phyloP scores from a whole-genome alignment of 92 coral and sea anemone genomes.

The Isaurus tuberculatus region DNA sequence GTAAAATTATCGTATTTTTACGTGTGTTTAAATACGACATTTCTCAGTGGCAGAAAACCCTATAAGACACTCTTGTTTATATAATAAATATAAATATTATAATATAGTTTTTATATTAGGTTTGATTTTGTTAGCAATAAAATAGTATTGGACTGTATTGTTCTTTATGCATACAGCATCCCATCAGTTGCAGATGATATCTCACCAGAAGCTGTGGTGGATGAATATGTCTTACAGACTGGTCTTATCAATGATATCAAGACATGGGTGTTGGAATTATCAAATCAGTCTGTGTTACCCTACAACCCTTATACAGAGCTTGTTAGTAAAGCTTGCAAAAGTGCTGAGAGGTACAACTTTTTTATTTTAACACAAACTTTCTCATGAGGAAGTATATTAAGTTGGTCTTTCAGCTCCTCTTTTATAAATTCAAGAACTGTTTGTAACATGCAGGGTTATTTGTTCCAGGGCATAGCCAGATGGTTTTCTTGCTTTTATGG shows the following conservation, averaged over 20 bases:
- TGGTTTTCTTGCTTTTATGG: too few relatives aligned
- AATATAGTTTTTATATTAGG: too few relatives aligned
- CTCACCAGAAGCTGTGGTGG: slow-evolving; percentile 56
- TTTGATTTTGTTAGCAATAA: too few relatives aligned
- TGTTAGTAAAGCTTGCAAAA: slow-evolving; percentile 66
- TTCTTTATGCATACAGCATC: slow-evolving; percentile 9
- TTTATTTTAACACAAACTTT: not conserved
- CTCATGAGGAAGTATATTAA: not conserved
- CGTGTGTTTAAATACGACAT: too few relatives aligned
- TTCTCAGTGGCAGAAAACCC: too few relatives aligned
- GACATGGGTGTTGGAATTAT: slow-evolving; percentile 63
- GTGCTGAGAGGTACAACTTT: slow-evolving; percentile 66
- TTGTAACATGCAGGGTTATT: too few relatives aligned
- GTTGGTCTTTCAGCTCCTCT: not conserved
- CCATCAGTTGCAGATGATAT: slow-evolving; percentile 29
- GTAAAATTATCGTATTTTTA: too few relatives aligned
- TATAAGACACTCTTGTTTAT: too few relatives aligned
- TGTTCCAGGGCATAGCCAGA: too few relatives aligned
- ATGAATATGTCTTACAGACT: slow-evolving; percentile 74
- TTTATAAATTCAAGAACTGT: too few relatives aligned
- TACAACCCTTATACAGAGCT: slow-evolving; percentile 77
- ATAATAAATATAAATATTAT: too few relatives aligned
- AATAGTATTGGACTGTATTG: not conserved
- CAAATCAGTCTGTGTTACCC: slow-evolving; percentile 59
- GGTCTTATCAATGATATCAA: slow-evolving; percentile 64